Evolutionary conservation across 2,888 invertebrate species (phyloP).

Genomic region (Xestia rhomboidea): DNA sequence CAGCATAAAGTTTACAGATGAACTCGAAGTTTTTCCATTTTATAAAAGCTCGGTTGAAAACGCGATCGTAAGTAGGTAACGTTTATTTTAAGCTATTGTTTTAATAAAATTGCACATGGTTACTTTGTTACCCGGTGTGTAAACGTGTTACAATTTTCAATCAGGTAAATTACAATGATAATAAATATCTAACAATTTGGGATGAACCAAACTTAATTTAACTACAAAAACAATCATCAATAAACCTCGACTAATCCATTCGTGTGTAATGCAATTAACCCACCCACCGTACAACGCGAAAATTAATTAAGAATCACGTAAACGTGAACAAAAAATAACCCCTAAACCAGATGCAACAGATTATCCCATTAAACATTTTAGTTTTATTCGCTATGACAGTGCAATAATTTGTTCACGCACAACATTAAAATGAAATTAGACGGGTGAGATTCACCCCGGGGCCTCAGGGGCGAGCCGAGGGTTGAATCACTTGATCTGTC

Average conservation of each 20-base stretch:
- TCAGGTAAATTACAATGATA: conserved; percentile 26
- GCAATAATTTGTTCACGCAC: conserved; percentile 89
- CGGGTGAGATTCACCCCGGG: conserved; percentile 79
- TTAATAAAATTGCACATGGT: not conserved
- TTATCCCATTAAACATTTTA: conserved; percentile 85
- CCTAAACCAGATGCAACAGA: conserved; percentile 84
- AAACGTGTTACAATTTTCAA: conserved; percentile 12
- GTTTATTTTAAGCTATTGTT: conserved; percentile 11
- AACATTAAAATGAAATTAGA: conserved; percentile 88
- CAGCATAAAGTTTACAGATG: conserved; percentile 78
- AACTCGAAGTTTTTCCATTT: conserved; percentile 67
- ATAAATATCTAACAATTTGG: conserved; percentile 50
- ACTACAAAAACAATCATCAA: conserved; percentile 76
- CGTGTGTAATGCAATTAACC: conserved; percentile 83
- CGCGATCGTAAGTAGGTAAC: conserved; percentile 15
- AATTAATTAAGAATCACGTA: conserved; percentile 86
- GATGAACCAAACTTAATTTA: conserved; percentile 67
- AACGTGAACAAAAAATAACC: conserved; percentile 81
- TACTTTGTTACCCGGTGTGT: not conserved
- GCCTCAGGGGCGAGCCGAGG: conserved; percentile 78
- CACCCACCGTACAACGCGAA: conserved; percentile 73
- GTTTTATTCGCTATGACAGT: conserved; percentile 86
- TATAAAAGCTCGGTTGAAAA: conserved; percentile 49
- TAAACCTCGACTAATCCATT: conserved; percentile 80
- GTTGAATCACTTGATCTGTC: conserved; percentile 82